These are phyloP conservation scores for Trachymyrmex cornetzi DNA, from an alignment of 1,140 invertebrate species.

Conservation along the genomic window DNA sequence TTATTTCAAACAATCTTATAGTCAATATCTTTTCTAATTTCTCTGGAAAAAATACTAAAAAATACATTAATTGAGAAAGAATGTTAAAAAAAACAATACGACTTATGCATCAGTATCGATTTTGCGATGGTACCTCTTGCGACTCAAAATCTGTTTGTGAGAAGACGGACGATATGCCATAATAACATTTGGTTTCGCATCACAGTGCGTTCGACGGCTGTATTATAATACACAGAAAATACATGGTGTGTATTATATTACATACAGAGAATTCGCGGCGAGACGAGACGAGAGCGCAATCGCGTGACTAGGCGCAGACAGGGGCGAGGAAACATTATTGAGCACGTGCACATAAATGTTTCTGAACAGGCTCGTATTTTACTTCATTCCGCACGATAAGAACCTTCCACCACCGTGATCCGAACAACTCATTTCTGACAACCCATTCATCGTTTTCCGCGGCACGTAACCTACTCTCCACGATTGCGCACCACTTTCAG, in stretches of 20 bases:
- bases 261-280: constrained; percentile 33
- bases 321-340: constrained; percentile 56
- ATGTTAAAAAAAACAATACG: background rate
- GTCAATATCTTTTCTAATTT: background rate
- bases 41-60: background rate
- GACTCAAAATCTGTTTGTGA: constrained; percentile 19
- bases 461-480: constrained; percentile 45
- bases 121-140: background rate
- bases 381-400: constrained; percentile 60
- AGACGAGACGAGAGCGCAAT: constrained; percentile 50
- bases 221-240: constrained; percentile 28
- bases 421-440: constrained; percentile 65
- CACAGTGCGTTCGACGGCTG: constrained; percentile 8
- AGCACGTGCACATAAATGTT: constrained; percentile 64
- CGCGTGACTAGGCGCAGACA: constrained; percentile 59
- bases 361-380: constrained; percentile 64
- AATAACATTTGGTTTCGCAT: constrained; percentile 42
- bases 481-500: constrained; percentile 37
- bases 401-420: constrained; percentile 56
- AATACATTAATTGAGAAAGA: background rate
- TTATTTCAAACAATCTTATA: background rate
- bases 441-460: constrained; percentile 63
- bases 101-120: background rate
- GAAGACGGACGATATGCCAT: background rate
- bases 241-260: constrained; percentile 44